Base-by-base conservation (phyloP, 2,113 vertebrate species). In the Onychostruthus taczanowskii region DNA sequence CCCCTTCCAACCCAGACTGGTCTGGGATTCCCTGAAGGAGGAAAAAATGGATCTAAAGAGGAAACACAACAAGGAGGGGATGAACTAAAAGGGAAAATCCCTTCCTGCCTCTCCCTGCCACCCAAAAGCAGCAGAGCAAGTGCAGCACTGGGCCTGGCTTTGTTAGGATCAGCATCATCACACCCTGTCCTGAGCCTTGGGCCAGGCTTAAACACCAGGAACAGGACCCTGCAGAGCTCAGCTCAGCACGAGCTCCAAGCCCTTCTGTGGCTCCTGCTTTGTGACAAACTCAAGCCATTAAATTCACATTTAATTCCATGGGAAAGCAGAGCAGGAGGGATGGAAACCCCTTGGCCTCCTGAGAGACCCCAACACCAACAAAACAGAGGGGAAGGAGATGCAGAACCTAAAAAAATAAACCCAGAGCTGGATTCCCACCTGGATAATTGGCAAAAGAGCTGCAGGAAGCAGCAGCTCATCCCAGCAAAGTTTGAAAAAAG, bases 331-430 rank as follows among this genome's bases (percentile, higher is more conserved):
- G 50, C 0, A 28, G 52, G 64, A 28, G n/a, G 13, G 41, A 41
- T 4, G 39, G 4, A 16, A 90, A 73, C 52, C 44, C 13, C 5
- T 2, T 1, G 17, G 46, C 28, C 33, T 27, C 30, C 61, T 15
- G 63, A 30, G 22, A 68, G 46, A n/a, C 37, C 43, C 44, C 24
- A 13, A 7, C 21, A 16, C 7, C 26, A 15, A 7, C 11, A 4
- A 3, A 1, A 33, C 3, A 3, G 5, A 2, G 53, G 9, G 3
- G 8, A 8, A 23, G 12, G 39, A 7, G 39, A 44, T 0, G 27
- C 1, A 74, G 59, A 68, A 35, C 26, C 15, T 14, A 11, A 21
- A 28, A 20, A 28, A 35, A 23, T 2, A 7, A 62, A 11, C 41
- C 24, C 55, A 39, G 28, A 19, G 22, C 39, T 17, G 21, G 4